phyloP scores from a whole-genome alignment of 2,113 vertebrate genomes.

The Prunella himalayana region DNA sequence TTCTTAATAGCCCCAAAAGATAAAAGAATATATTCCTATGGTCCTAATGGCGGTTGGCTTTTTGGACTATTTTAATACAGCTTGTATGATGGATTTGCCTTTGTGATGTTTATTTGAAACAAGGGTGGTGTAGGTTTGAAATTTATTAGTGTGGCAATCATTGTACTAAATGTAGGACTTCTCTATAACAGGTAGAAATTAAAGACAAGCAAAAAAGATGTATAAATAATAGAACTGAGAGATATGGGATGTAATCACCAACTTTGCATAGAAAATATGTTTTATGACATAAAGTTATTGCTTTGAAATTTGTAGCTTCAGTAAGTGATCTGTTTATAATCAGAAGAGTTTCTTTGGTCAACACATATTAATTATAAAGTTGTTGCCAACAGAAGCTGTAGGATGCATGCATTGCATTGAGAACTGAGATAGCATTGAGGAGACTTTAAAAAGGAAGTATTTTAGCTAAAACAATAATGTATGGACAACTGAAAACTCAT shows the following conservation, averaged over 20 bases:
- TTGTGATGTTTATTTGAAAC: neutral
- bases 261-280: neutral
- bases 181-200: neutral
- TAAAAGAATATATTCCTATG: neutral
- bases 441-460: neutral
- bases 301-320: constrained; percentile 12
- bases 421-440: neutral
- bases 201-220: neutral
- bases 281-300: neutral
- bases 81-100: neutral
- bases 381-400: neutral
- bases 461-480: neutral
- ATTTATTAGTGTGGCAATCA: neutral
- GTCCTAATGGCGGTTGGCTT: neutral
- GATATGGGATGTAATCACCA: neutral
- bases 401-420: neutral
- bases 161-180: neutral
- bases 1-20: neutral
- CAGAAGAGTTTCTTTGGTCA: neutral
- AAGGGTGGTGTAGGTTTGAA: neutral
- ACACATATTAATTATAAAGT: neutral
- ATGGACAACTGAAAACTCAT: neutral
- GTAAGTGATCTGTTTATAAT: neutral
- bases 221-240: neutral
- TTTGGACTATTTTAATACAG: neutral